phyloP scores from a whole-genome alignment of 2,888 invertebrate genomes.

The Dicyrtoma fusca region DNA sequence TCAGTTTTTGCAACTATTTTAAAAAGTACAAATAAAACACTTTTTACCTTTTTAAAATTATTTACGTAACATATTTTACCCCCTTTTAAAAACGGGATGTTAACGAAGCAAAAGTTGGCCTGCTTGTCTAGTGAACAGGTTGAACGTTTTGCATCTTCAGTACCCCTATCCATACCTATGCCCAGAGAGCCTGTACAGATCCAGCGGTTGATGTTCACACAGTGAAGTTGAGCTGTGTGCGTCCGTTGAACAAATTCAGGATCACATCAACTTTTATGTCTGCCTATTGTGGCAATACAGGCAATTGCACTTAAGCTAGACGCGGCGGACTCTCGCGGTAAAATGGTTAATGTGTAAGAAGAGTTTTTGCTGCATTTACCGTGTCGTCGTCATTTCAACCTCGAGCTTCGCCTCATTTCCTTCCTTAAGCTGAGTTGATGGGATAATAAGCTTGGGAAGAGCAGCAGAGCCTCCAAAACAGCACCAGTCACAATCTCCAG shows the following conservation, averaged over 20 bases:
- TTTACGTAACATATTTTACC: no score
- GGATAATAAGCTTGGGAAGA: slow-evolving; percentile 13
- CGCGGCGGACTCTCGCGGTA: slow-evolving; percentile 18
- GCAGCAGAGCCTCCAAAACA: slow-evolving; percentile 10
- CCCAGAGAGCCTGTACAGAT: no score
- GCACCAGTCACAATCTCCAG: no score
- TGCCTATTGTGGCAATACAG: slow-evolving; percentile 43
- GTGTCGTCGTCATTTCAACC: slow-evolving; percentile 22
- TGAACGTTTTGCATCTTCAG: no score
- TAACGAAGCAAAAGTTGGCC: no score
- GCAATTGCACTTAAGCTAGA: slow-evolving; percentile 43
- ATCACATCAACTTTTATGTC: slow-evolving; percentile 43
- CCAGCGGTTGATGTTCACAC: no score
- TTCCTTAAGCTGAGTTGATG: slow-evolving; percentile 24
- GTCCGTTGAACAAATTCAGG: slow-evolving; percentile 13
- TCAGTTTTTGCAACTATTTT: no score
- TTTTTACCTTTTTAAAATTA: no score
- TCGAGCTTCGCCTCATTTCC: slow-evolving; percentile 28
- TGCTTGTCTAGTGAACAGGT: no score
- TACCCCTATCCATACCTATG: no score
- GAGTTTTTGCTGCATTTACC: slow-evolving; percentile 30
- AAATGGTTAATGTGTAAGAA: slow-evolving; percentile 28
- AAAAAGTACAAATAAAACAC: no score
- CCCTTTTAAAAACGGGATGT: no score
- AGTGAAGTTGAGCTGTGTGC: neutral